A percentile compares a stretch with the other conserved stretches of the same genome.
Conservation (phyloP, 2,888 invertebrate species). For the Pollenia griseotomentosa region DNA sequence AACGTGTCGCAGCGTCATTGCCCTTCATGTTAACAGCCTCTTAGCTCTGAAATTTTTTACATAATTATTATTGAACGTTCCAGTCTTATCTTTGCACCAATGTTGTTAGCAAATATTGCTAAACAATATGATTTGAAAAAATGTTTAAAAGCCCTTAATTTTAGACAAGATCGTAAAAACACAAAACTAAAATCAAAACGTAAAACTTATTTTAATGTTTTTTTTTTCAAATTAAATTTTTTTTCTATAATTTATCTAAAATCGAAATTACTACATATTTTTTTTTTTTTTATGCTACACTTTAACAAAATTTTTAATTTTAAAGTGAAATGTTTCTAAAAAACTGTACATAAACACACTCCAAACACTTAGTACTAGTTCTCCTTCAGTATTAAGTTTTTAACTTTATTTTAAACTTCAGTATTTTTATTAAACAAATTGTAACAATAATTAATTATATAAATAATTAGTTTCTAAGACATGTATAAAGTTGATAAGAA, state of each 20-base stretch:
- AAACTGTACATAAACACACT: constrained; percentile 11
- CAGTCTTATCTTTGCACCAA: too few relatives aligned
- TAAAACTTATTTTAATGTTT: neutral
- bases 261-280: neutral
- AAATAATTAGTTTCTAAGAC: constrained; percentile 63
- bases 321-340: too few relatives aligned
- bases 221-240: neutral
- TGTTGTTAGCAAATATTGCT: neutral
- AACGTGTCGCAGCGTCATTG: too few relatives aligned
- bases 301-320: constrained; percentile 4
- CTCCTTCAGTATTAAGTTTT: constrained; percentile 8
- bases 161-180: neutral
- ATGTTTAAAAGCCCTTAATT: neutral
- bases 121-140: neutral
- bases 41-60: too few relatives aligned
- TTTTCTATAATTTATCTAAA: neutral
- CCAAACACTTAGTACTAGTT: neutral
- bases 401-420: neutral
- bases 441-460: constrained; percentile 70
- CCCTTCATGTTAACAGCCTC: too few relatives aligned
- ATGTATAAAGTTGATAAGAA: constrained; percentile 67
- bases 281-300: neutral
- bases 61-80: too few relatives aligned
- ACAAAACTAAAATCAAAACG: constrained; percentile 2
- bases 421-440: constrained; percentile 44